These are phyloP conservation scores for Cotesia vestalis DNA, from an alignment of 1,140 invertebrate species.

Conservation along the genomic window DNA sequence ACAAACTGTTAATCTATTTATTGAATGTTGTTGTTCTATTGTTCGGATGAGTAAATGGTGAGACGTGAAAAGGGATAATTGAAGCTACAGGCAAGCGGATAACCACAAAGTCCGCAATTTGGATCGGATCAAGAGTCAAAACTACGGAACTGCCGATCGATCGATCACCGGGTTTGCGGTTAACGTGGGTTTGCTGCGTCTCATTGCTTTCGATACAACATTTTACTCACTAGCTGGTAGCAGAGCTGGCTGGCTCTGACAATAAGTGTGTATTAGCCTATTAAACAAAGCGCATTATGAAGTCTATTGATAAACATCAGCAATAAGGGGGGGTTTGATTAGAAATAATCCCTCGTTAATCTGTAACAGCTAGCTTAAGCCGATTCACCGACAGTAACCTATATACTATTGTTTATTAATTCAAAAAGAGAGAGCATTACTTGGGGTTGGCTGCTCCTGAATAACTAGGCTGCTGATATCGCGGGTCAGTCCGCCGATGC, in stretches of 20 bases:
- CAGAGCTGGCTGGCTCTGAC: background rate
- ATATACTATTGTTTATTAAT: too few species aligned
- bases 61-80: conserved; percentile 7
- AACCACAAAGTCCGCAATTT: conserved; percentile 31
- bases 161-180: conserved; percentile 23
- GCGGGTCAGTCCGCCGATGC: conserved; percentile 74
- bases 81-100: conserved; percentile 22
- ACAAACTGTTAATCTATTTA: conserved; percentile 21
- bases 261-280: too few species aligned
- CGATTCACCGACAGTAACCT: too few species aligned
- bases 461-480: conserved; percentile 79
- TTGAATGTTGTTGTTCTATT: conserved; percentile 18
- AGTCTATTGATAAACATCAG: too few species aligned
- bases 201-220: conserved; percentile 9
- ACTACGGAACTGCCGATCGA: conserved; percentile 19
- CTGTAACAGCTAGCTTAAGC: too few species aligned
- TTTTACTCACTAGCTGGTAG: too few species aligned
- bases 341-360: too few species aligned
- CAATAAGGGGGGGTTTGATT: too few species aligned
- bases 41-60: background rate
- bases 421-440: conserved; percentile 51
- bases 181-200: conserved; percentile 16
- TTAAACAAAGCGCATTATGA: too few species aligned
- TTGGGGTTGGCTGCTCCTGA: conserved; percentile 74
- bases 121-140: conserved; percentile 28